Conservation (phyloP, 2,888 invertebrate species). For the Apamea monoglypha region DNA sequence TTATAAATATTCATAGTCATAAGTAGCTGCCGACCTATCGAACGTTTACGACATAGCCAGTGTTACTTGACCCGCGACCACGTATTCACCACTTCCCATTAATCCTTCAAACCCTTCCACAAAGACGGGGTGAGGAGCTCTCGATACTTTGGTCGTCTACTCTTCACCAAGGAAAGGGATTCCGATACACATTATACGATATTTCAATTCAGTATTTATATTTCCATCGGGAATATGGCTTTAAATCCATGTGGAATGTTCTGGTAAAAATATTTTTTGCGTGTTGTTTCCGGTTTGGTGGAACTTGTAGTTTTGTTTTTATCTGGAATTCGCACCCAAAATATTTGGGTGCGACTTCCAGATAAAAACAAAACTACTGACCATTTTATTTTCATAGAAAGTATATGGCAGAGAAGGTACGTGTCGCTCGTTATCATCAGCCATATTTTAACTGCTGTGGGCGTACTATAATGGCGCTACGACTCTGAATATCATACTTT, state of each 20-base stretch:
- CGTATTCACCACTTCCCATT: constrained; percentile 50
- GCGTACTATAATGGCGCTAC: no score
- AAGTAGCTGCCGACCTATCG: constrained; percentile 87
- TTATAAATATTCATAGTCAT: constrained; percentile 90
- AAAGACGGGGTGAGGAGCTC: constrained; percentile 67
- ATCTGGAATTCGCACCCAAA: no score
- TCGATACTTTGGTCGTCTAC: constrained; percentile 70
- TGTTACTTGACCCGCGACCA: constrained; percentile 65
- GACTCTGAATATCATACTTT: no score
- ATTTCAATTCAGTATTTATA: constrained; percentile 88
- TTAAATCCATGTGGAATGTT: constrained; percentile 76
- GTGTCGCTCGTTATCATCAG: no score
- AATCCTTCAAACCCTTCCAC: constrained; percentile 24
- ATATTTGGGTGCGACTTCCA: not conserved
- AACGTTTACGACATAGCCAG: constrained; percentile 82
- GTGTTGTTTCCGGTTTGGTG: constrained; percentile 37
- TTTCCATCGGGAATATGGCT: constrained; percentile 80
- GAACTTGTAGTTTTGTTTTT: no score
- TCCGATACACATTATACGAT: constrained; percentile 87
- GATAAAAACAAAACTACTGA: not conserved
- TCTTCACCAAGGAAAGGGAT: constrained; percentile 80
- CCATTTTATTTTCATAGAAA: not conserved
- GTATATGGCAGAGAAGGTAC: not conserved
- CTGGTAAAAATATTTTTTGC: constrained; percentile 64
- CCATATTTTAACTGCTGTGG: no score